A percentile compares a stretch with the other conserved stretches of the same genome.
These are phyloP conservation scores for Lycaena phlaeas DNA, from an alignment of 2,888 invertebrate species.

Conservation along the genomic window DNA sequence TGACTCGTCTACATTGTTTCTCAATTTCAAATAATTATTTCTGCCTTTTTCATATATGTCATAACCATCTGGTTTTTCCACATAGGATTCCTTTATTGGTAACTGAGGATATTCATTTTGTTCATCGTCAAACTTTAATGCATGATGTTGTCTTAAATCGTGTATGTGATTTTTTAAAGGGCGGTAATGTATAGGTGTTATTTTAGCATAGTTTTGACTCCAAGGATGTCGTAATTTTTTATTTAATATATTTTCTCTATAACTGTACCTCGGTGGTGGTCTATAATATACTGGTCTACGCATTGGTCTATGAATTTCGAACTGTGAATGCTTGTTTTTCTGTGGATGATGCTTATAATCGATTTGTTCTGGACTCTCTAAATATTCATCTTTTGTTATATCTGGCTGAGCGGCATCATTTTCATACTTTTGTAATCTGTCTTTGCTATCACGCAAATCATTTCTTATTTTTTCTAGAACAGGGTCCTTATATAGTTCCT, in stretches of 20 bases:
- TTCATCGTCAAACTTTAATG: slow-evolving; percentile 56
- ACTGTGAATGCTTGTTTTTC: slow-evolving; percentile 41
- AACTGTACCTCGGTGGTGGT: slow-evolving; percentile 26
- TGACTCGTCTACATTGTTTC: slow-evolving; percentile 54
- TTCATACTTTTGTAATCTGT: slow-evolving; percentile 45
- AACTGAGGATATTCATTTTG: slow-evolving; percentile 63
- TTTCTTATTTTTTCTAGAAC: slow-evolving; percentile 43
- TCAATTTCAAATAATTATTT: slow-evolving; percentile 44
- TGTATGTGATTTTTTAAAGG: slow-evolving; percentile 55
- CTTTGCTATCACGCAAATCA: slow-evolving; percentile 41
- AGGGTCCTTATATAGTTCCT: slow-evolving; percentile 51
- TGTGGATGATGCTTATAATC: slow-evolving; percentile 47
- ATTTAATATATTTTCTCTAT: slow-evolving; percentile 43
- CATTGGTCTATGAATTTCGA: slow-evolving; percentile 53
- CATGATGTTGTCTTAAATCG: slow-evolving; percentile 52
- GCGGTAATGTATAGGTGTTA: slow-evolving; percentile 52
- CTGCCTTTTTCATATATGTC: slow-evolving; percentile 69
- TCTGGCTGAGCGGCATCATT: slow-evolving; percentile 43
- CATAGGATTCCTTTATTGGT: slow-evolving; percentile 30
- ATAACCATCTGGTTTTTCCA: slow-evolving; percentile 60
- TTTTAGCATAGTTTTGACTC: slow-evolving; percentile 54
- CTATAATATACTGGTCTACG: slow-evolving; percentile 52
- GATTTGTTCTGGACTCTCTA: slow-evolving; percentile 46
- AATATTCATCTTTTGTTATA: slow-evolving; percentile 45
- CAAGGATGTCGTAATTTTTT: slow-evolving; percentile 55